Percentiles rank a stretch among this genome's conserved stretches.
These are phyloP conservation scores for Lontra canadensis DNA, from an alignment of 2,113 vertebrate species.

Conservation along the genomic window DNA sequence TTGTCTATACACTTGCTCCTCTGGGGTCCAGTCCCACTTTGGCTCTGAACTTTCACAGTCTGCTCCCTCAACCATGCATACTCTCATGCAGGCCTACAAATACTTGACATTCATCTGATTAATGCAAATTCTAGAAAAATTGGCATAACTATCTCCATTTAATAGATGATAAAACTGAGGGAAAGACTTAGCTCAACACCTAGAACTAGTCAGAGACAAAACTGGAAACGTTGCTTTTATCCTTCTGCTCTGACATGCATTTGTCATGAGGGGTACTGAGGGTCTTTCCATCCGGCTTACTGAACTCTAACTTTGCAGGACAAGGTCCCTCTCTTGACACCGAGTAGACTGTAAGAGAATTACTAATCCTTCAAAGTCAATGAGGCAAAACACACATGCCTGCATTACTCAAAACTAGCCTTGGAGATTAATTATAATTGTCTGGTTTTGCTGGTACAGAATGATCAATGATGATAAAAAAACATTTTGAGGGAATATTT, in stretches of 20 bases:
- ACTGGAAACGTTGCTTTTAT: fast-evolving
- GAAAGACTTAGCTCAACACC: not conserved
- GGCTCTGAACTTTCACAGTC: not conserved
- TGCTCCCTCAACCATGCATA: not conserved
- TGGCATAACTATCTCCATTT: not conserved
- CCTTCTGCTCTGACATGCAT: fast-evolving
- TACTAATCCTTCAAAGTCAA: not conserved
- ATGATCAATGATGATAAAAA: not conserved
- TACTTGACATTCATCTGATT: not conserved
- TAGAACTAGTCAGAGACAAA: not conserved
- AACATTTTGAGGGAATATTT: not conserved
- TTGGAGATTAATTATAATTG: not conserved
- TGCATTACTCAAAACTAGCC: not conserved
- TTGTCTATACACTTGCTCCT: not conserved
- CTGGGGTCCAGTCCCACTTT: not conserved
- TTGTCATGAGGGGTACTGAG: fast-evolving
- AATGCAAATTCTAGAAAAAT: not conserved
- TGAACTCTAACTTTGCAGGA: not conserved
- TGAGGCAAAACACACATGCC: not conserved
- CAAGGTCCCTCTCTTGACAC: fast-evolving
- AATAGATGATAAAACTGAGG: not conserved
- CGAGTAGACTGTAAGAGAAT: not conserved
- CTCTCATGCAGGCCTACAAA: not conserved
- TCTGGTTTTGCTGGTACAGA: not conserved
- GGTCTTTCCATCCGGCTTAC: not conserved